Evolutionary conservation across 2,888 invertebrate species (phyloP).

Genomic region (Blomia tropicalis): DNA sequence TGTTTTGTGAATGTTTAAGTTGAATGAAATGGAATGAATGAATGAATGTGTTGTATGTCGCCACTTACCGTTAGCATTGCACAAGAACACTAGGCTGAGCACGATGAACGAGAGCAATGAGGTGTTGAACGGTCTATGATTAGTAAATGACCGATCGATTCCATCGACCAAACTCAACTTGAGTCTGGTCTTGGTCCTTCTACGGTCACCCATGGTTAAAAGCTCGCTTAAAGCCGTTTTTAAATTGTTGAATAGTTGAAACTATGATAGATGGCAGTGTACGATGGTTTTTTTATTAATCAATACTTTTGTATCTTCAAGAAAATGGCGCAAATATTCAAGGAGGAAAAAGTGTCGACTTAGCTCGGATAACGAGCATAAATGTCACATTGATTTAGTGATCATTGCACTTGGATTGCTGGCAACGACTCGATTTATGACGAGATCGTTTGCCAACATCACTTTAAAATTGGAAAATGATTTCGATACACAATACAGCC

Average conservation of each 20-base stretch:
- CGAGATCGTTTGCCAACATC: too few relatives aligned
- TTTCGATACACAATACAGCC: too few relatives aligned
- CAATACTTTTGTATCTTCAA: too few relatives aligned
- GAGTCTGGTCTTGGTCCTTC: conserved; percentile 4
- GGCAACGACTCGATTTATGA: too few relatives aligned
- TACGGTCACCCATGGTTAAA: background rate
- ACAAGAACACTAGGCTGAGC: conserved; percentile 3
- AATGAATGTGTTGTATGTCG: background rate
- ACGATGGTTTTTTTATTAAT: background rate
- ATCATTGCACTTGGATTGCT: too few relatives aligned
- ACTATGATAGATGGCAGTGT: background rate
- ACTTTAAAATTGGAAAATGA: too few relatives aligned
- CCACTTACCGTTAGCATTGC: conserved; percentile 8
- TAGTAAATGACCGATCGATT: too few relatives aligned
- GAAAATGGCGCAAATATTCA: too few relatives aligned
- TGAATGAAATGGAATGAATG: background rate
- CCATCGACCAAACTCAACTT: too few relatives aligned
- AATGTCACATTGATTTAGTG: too few relatives aligned
- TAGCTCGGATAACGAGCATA: too few relatives aligned
- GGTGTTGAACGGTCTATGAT: conserved; percentile 9
- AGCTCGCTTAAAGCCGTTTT: background rate
- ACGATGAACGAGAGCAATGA: background rate
- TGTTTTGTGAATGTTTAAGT: background rate
- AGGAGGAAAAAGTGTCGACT: too few relatives aligned
- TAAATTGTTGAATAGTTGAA: background rate